Evolutionary conservation across 2,888 invertebrate genomes (phyloP), one percentile per base, ranked within the genome.

Genomic region (Coleophora deauratella): DNA sequence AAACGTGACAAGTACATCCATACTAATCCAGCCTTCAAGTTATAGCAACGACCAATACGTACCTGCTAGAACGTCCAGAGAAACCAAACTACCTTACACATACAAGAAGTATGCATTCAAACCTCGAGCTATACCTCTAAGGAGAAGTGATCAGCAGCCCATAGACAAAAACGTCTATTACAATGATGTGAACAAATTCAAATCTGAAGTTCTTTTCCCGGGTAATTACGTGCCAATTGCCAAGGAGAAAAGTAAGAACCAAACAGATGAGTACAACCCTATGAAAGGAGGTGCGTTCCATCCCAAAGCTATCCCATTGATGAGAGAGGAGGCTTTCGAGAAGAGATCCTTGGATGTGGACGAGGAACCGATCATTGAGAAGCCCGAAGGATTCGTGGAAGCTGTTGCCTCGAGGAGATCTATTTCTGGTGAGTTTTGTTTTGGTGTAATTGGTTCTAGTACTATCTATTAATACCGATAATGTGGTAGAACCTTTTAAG

Each of bases 191-290:
- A 66, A 68, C 36, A 68, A 72, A 49, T 64, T 68, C 51, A 80
- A 75, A 50, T 59, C 76, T 45, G 73, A 76, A 38, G 54, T 68
- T 50, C 82, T 80, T 75, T 80, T 81, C 73, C 78, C 82, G 57
- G 84, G 82, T 72, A 81, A 81, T 81, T 84, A 77, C 64, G 62
- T 74, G 43, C 64, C 71, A 70, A 84, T 84, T 79, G 75, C 79
- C 74, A 77, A 79, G 70, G 76, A 72, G 75, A 84, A 79, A 72
- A 76, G 76, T 57, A 58, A 57, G 33, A 62, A 62, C 38, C 46
- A 48, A 30, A 56, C 57, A 36, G 56, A 57, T 37, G 41, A 50
- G 21, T 61, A 54, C 35, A 57, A 59, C 40, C 55, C 58, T 7
- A 38, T 55, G 40, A 47, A 50, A 41, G 55, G 55, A 40, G 59